These are phyloP conservation scores for Bilobella aurantiaca DNA, from an alignment of 1,140 invertebrate species.

Conservation along the genomic window DNA sequence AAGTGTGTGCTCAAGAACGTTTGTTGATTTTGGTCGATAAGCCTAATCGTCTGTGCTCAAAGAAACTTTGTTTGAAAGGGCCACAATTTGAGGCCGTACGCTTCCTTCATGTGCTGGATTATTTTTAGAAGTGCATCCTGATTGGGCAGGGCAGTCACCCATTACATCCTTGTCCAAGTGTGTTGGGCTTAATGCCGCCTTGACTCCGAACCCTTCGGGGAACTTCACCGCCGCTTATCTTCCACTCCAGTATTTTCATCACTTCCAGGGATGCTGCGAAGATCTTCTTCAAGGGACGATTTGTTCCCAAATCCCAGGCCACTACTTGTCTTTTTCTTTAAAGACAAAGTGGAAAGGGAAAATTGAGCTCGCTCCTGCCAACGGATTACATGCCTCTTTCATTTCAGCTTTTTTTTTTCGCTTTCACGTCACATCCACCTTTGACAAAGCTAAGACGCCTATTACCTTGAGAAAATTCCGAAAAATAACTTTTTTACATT, in stretches of 20 bases:
- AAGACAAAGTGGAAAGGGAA: background rate
- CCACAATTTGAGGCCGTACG: too few relatives aligned
- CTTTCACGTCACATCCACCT: background rate
- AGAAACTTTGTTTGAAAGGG: too few relatives aligned
- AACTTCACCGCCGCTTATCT: background rate
- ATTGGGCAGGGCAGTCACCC: background rate
- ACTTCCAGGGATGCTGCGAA: too few relatives aligned
- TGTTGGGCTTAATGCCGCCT: background rate
- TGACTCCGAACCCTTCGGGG: background rate
- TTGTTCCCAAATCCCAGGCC: slow-evolving; percentile 5
- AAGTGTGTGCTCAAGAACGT: too few relatives aligned
- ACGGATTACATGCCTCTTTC: slow-evolving; percentile 1
- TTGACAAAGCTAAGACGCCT: background rate
- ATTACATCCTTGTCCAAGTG: background rate
- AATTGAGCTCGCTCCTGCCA: background rate
- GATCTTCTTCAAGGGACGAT: too few relatives aligned
- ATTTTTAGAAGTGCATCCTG: background rate
- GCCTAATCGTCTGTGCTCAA: background rate
- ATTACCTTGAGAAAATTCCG: too few relatives aligned
- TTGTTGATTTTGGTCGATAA: background rate
- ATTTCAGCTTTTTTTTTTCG: background rate
- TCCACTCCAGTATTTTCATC: background rate
- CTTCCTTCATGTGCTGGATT: background rate
- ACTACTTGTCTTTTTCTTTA: slow-evolving; percentile 1
- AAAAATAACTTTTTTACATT: too few relatives aligned